These are phyloP conservation scores for Steatocranus sp. DNA, from an alignment of 2,797 vertebrate genomes.

Conservation along the genomic window DNA sequence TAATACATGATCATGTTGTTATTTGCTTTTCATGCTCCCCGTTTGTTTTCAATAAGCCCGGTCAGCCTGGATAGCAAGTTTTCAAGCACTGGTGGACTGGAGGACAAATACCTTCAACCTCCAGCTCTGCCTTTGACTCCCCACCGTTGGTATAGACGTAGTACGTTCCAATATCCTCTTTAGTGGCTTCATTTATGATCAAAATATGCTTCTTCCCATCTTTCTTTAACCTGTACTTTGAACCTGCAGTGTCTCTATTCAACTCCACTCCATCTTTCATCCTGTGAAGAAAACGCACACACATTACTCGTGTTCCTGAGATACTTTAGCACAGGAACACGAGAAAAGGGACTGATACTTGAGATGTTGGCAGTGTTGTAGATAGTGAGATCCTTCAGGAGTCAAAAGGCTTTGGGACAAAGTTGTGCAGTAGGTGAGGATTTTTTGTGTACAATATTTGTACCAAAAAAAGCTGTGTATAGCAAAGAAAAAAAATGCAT, in stretches of 20 bases:
- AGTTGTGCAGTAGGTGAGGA: background rate
- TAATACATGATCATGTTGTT: background rate
- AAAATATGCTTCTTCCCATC: slow-evolving; percentile 85
- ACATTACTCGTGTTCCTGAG: no score
- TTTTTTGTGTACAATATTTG: background rate
- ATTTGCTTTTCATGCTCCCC: background rate
- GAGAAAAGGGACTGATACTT: background rate
- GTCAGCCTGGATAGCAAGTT: background rate
- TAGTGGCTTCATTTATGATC: slow-evolving; percentile 83
- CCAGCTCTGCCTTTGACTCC: slow-evolving; percentile 85
- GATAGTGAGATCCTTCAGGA: background rate
- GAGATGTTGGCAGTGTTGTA: background rate
- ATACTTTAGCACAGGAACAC: background rate
- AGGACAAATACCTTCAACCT: slow-evolving; percentile 82
- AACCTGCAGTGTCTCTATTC: slow-evolving; percentile 73
- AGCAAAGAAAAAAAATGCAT: background rate
- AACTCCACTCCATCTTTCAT: slow-evolving; percentile 89
- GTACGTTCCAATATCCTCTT: slow-evolving; percentile 82
- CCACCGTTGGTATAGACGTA: slow-evolving; percentile 83
- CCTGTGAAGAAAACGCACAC: slow-evolving; percentile 63
- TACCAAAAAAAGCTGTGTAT: background rate
- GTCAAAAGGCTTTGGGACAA: background rate
- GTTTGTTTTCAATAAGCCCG: fast-evolving
- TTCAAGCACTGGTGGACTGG: background rate
- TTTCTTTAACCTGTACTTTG: slow-evolving; percentile 93